phyloP scores from a whole-genome alignment of 1,140 invertebrate genomes.

The Probaryconus sp. region DNA sequence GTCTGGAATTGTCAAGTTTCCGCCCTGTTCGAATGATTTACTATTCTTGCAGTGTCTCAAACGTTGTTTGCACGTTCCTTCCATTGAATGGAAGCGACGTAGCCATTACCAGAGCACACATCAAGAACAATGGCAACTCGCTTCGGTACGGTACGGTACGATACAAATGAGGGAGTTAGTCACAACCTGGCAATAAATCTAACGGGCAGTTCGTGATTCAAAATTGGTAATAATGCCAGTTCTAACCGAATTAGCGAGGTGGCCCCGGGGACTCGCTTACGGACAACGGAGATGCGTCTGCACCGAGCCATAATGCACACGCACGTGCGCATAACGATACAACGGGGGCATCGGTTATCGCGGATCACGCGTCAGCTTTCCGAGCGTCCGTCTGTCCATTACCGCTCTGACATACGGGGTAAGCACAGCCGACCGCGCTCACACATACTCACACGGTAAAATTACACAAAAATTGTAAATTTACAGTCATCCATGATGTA shows the following conservation, averaged over 20 bases:
- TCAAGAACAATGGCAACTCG: too few species aligned
- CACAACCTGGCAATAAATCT: constrained; percentile 22
- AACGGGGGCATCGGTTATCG: constrained; percentile 32
- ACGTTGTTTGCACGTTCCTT: too few species aligned
- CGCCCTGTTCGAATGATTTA: too few species aligned
- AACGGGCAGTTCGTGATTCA: constrained; percentile 20
- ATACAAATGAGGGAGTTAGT: too few species aligned
- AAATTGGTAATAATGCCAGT: constrained; percentile 49
- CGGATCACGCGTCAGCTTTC: constrained; percentile 9
- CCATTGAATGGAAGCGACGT: too few species aligned
- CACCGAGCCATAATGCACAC: constrained; percentile 21
- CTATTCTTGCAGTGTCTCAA: too few species aligned
- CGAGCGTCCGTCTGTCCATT: constrained; percentile 24
- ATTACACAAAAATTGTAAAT: too few species aligned
- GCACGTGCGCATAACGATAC: constrained; percentile 47
- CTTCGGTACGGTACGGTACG: too few species aligned
- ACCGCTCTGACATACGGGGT: constrained; percentile 27
- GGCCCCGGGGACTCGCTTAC: constrained; percentile 24
- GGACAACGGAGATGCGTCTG: constrained; percentile 7
- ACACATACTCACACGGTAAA: too few species aligned
- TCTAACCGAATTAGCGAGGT: constrained; percentile 44
- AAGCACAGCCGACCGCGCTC: neutral
- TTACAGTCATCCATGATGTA: too few species aligned
- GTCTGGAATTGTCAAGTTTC: too few species aligned
- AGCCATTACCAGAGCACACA: too few species aligned